Evolutionary conservation across 2,797 vertebrate genomes (phyloP), one percentile per base, ranked within the genome.

Genomic region (Streptopelia turtur): DNA sequence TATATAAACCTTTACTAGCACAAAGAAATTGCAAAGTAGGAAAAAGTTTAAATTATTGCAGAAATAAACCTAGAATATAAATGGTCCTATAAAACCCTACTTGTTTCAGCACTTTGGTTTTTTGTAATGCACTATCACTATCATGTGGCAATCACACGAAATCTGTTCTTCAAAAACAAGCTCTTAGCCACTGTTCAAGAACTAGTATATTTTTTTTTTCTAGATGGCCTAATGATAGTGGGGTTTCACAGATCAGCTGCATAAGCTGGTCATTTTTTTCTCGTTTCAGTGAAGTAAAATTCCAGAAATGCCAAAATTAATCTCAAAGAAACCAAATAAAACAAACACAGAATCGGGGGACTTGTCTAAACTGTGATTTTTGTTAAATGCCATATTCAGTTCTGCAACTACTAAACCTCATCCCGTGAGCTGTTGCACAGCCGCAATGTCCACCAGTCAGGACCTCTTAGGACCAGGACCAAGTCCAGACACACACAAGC

Each of bases 1-100:
- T 84, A 87, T 89, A 90, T 89, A 96, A 93, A 74, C 80, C 80
- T 94, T 90, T 72, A 92, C 90, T 69, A 83, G 85, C 78, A 89
- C 74, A 89, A 89, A 94, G 88, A 94, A 93, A 94, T 53, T 77
- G 90, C 90, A 87, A 94, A 94, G 83, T 61, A 90, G 60, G 60
- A 95, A 93, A 93, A 96, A 92, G 77, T 90, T 93, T 74, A 96
- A 96, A 93, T 90, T 94, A 95, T 87, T 94, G 93, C 93, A 90
- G 85, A 94, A 97, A 96, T 94, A 95, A 96, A 94, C 83, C 52
- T 65, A 78, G 87, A 94, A 91, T 94, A 94, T 94, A 96, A 95
- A 94, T 84, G 77, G 95, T 79, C 77, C 90, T 93, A 95, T 93
- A 96, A 96, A 95, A 77, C 53, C 83, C 63, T 91, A 87, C 90